Evolutionary conservation across 2,113 vertebrate genomes (phyloP), one percentile per base, ranked within the genome.

Genomic region (Macquaria australasica): DNA sequence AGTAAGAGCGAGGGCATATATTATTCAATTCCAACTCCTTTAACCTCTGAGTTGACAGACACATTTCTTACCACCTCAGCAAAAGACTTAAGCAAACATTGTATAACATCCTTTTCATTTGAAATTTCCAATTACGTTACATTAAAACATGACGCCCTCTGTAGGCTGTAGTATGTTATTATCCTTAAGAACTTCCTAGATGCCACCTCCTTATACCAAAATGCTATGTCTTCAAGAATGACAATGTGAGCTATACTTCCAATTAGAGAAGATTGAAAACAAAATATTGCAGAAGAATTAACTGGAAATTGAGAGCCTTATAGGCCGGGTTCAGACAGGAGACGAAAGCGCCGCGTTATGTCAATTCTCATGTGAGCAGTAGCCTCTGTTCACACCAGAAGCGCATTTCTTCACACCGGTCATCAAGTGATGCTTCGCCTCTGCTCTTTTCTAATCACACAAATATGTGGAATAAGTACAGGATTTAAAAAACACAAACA

Each of bases 101-200:
- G 56, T n/a, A 41, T n/a, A 45, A 41, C 16, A 63, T 60, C 43
- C 8, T 64, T 68, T 70, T 72, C 21, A 50, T 63, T 73, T 73
- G 62, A 71, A 84, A 83, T 37, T 15, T 48, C 77, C 55, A 79
- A 79, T 89, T 78, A 83, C 77, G 55, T 74, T 71, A 73, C 62
- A 83, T 87, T 86, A 87, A 89, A 88, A 86, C 37, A 72, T 74
- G 56, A 86, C 72, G 63, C 86, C 81, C 59, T 53, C 64, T 84
- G 31, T 37, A 67, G 84, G 76, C 7, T 5, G 48, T 7, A 37
- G 37, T n/a, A 8, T 37, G 39, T 37, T 6, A 77, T 68, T 76
- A 25, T 71, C 48, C 31, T 68, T 56, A 1, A 72, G n/a, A 53
- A 58, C 34, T 9, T 56, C 43, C 28, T 50, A 41, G 41, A 64